Percentiles rank a stretch among this genome's conserved stretches.
Evolutionary conservation across 1,140 invertebrate species (phyloP).

Genomic region (Nymphalis io): DNA sequence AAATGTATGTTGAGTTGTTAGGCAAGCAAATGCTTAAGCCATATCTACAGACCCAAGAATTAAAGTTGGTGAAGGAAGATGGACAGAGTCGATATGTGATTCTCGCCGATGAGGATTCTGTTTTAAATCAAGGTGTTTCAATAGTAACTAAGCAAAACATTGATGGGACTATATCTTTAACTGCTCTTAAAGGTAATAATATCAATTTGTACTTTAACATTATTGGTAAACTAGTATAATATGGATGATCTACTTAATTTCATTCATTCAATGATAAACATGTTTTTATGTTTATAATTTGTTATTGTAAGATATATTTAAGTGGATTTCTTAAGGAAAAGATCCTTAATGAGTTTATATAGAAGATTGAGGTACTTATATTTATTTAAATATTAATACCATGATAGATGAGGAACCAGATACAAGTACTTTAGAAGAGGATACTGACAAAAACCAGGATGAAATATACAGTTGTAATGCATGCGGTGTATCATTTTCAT

Average conservation of each 20-base stretch:
- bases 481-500: slow-evolving; percentile 83
- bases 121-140: slow-evolving; percentile 47
- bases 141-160: slow-evolving; percentile 70
- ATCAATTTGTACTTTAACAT: too few species aligned
- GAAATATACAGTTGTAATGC: slow-evolving; percentile 84
- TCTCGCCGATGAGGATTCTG: slow-evolving; percentile 45
- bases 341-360: too few species aligned
- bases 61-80: slow-evolving; percentile 62
- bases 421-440: slow-evolving; percentile 28
- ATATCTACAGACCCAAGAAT: slow-evolving; percentile 55
- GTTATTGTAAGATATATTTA: too few species aligned
- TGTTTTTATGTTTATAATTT: too few species aligned
- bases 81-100: slow-evolving; percentile 61
- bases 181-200: slow-evolving; percentile 55
- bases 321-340: too few species aligned
- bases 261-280: too few species aligned
- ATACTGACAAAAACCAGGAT: slow-evolving; percentile 51
- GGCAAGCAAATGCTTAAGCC: slow-evolving; percentile 53
- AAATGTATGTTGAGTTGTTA: slow-evolving; percentile 63
- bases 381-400: slow-evolving; percentile 26
- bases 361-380: too few species aligned
- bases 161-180: slow-evolving; percentile 72
- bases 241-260: too few species aligned
- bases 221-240: too few species aligned
- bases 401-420: slow-evolving; percentile 31